phyloP scores from a whole-genome alignment of 2,888 invertebrate genomes.

The Yponomeuta sedellus region DNA sequence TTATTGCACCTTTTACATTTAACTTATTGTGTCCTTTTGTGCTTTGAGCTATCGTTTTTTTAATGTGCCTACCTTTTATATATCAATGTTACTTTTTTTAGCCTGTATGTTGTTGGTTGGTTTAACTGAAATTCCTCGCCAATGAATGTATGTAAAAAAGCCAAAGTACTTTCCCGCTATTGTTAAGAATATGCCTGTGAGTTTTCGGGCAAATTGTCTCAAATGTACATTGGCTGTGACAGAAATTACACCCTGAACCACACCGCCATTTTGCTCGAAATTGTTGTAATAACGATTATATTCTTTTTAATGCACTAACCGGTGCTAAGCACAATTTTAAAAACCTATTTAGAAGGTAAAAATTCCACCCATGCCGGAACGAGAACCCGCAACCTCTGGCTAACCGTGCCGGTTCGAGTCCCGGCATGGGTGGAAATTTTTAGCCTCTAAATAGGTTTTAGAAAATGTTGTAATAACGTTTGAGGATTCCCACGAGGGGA shows the following conservation, averaged over 20 bases:
- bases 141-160: neutral
- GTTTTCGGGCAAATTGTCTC: conserved; percentile 1
- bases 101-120: neutral
- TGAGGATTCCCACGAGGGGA: neutral
- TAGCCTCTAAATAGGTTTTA: too few relatives aligned
- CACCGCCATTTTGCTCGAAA: conserved; percentile 19
- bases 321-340: too few relatives aligned
- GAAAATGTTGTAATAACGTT: neutral
- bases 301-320: too few relatives aligned
- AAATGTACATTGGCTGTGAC: conserved; percentile 26
- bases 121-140: neutral
- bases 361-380: too few relatives aligned
- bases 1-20: neutral
- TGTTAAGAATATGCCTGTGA: neutral
- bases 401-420: too few relatives aligned
- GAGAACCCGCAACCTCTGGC: too few relatives aligned
- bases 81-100: too few relatives aligned
- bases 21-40: neutral
- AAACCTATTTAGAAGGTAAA: too few relatives aligned
- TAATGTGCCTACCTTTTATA: neutral
- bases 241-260: conserved; percentile 14
- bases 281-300: neutral
- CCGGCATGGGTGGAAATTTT: too few relatives aligned
- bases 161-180: conserved; percentile 2
- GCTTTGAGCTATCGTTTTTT: neutral